Base-by-base conservation (phyloP, 2,888 invertebrate genomes). In the Drosophila rubida region DNA sequence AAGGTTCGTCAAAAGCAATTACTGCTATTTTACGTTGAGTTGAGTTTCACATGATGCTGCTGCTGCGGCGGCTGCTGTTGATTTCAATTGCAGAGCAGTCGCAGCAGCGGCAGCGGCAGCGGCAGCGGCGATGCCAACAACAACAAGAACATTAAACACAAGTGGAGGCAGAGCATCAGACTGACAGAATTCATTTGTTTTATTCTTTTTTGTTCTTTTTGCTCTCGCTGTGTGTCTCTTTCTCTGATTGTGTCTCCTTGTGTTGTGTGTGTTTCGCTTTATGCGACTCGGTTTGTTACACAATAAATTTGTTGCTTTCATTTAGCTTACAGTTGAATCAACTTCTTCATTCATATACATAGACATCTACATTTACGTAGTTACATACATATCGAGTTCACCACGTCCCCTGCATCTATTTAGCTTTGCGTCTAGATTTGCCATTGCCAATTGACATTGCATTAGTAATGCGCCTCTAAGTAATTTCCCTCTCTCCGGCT, bases 21-120 rank as follows among this genome's bases (percentile, higher is more conserved):
- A 82, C 82, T 82, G 88, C 73, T 83, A 74, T 82, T 87, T 76
- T 79, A 71, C 82, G 83, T 75, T 81, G 67, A 80, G 81, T 80
- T 67, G 69, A 75, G 83, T 60, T 65, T 68, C 68, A 62, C 62
- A 62, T 78, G 78, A 67, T 67, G 73, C 48, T 61, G 59, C 64
- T 59, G 67, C 55, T 32, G 67, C 59, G 78, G 74, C 78, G 86
- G 27, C 27, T 32, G 32, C 32, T 32, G n/a, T 27, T 27, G 27
- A 27, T 27, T 32, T 11, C 88, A 82, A 87, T 87, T 81, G 87
- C 11, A 85, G 87, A 78, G 69, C 71, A 68, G 66, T 59, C 62
- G 49, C 83, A 76, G 50, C 61, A 67, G 51, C 44, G 45, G 22
- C 49, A 45, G 27, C 41, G 16, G 23, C 55, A 55, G 19, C 55